Evolutionary conservation across 2,113 vertebrate species (phyloP), one percentile per base, ranked within the genome.

Genomic region (Hiodon tergisus): DNA sequence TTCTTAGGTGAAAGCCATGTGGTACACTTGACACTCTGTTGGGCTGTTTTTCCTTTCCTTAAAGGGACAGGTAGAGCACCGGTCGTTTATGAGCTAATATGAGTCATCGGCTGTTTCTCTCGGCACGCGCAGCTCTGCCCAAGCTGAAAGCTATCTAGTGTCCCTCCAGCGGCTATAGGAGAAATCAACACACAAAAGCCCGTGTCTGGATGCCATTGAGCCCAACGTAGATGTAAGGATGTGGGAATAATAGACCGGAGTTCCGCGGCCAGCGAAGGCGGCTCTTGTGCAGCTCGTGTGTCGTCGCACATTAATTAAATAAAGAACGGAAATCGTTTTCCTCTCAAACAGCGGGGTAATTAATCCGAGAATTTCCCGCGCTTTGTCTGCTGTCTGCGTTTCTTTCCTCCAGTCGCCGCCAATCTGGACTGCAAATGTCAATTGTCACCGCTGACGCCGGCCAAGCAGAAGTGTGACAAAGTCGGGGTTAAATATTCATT

Each of bases 291-390:
- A 77, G 75, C 77, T 74, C 69, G 77, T 82, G 74, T 86, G 87
- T 82, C 78, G 87, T 89, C 86, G 87, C 81, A 88, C 89, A 87
- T 87, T 82, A 88, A 91, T 90, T 91, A 86, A 91, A 89, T 91
- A 89, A 86, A 82, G 79, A 69, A 77, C 73, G 72, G 31, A 31
- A 31, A 31, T 31, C 31, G 83, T 80, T 73, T 85, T 87, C 84
- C 86, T 77, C 75, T 78, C 82, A 82, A 78, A 82, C 82, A 57
- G 69, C 69, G 84, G 31, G 83, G 85, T 88, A 90, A 91, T 90
- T 89, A 90, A 85, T 74, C 16, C 70, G 77, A 69, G 86, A 88
- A 87, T 83, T 87, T 84, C 85, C 58, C 83, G 74, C 79, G 78
- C 83, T 81, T 86, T 85, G 80, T 86, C 79, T 60, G 83, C 67